Conservation (phyloP, 2,113 vertebrate genomes). For the Stigmatopora argus region DNA sequence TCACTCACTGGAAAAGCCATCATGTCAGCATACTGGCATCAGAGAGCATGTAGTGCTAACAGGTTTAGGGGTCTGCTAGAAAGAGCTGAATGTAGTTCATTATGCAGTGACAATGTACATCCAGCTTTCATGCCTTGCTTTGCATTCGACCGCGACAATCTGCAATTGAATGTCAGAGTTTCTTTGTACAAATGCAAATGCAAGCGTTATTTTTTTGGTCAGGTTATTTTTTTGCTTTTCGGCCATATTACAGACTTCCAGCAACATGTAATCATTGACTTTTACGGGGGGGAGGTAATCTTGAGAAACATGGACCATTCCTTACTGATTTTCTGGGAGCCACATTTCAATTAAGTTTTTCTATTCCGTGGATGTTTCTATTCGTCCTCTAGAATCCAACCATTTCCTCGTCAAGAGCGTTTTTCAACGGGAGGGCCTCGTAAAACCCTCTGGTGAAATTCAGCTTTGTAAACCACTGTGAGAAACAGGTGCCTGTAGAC, state of each 20-base stretch:
- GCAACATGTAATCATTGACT: slow-evolving; percentile 37
- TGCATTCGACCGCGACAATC: slow-evolving; percentile 39
- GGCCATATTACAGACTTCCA: slow-evolving; percentile 37
- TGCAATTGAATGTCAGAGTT: slow-evolving; percentile 47
- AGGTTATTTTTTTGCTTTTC: not conserved
- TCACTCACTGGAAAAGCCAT: slow-evolving; percentile 72
- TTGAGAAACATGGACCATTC: slow-evolving; percentile 35
- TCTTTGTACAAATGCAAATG: slow-evolving; percentile 27
- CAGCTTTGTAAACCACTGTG: too few relatives aligned
- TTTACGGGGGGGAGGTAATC: slow-evolving; percentile 45
- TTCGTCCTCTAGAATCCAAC: not conserved
- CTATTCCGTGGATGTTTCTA: not conserved
- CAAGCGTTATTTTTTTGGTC: slow-evolving; percentile 28
- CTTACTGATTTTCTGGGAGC: slow-evolving; percentile 10
- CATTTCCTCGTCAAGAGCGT: not conserved
- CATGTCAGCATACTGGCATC: slow-evolving; percentile 71
- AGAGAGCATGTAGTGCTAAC: slow-evolving; percentile 69
- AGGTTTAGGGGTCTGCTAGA: slow-evolving; percentile 53
- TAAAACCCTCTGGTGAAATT: too few relatives aligned
- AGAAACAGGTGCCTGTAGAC: too few relatives aligned
- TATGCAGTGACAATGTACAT: slow-evolving; percentile 55
- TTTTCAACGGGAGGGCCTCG: too few relatives aligned
- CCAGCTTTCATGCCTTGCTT: slow-evolving; percentile 46
- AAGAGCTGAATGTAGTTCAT: slow-evolving; percentile 50
- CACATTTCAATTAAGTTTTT: not conserved